phyloP scores from a whole-genome alignment of 2,797 vertebrate species.

The Clarias laeviceps region DNA sequence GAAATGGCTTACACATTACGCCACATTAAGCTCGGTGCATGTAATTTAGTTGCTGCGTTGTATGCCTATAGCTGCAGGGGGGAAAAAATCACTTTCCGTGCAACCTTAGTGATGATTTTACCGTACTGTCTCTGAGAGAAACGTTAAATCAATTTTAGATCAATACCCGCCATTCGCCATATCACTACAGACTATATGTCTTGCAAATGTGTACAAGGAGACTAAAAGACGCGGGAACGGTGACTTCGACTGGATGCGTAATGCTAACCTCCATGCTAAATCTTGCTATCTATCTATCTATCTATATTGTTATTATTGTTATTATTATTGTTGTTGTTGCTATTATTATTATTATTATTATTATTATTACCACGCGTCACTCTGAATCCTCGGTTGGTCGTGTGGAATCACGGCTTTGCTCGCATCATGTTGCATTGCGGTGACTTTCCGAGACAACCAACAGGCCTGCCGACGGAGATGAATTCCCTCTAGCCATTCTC shows the following conservation, averaged over 20 bases:
- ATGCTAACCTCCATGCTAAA: neutral
- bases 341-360: constrained; percentile 10
- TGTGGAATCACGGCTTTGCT: constrained; percentile 45
- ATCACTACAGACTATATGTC: neutral
- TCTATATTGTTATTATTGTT: too few species aligned
- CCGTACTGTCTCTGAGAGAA: neutral
- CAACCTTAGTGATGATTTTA: neutral
- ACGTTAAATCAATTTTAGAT: constrained; percentile 5
- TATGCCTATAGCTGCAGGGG: neutral
- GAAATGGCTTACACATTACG: constrained; percentile 3
- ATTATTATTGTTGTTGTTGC: constrained; percentile 19
- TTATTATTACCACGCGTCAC: neutral
- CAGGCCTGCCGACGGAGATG: constrained; percentile 45
- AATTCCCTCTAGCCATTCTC: constrained; percentile 42
- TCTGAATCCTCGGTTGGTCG: neutral
- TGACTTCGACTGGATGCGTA: neutral
- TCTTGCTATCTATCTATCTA: neutral
- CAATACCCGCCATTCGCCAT: constrained; percentile 1
- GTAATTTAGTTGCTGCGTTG: neutral
- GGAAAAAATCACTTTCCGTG: neutral
- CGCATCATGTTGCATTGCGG: constrained; percentile 47
- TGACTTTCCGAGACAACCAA: constrained; percentile 48
- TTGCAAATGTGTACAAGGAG: neutral
- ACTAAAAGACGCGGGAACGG: neutral
- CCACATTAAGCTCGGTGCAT: neutral